Conservation (phyloP, 2,888 invertebrate genomes). For the Drosophila anomalata region DNA sequence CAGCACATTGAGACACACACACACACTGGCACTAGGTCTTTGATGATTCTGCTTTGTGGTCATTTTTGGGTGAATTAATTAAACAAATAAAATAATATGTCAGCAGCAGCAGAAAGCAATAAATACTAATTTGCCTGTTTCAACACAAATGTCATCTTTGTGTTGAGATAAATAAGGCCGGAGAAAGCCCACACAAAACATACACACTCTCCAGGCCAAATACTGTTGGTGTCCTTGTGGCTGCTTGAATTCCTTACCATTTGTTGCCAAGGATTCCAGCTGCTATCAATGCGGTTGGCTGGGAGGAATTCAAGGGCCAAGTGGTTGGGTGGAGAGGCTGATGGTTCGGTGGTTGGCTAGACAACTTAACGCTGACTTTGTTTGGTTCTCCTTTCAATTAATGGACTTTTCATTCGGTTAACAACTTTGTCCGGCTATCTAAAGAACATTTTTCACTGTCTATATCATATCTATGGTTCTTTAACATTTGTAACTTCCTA, state of each 20-base stretch:
- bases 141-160: slow-evolving; percentile 78
- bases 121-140: slow-evolving; percentile 78
- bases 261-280: slow-evolving; percentile 42
- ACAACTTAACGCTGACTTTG: slow-evolving; percentile 40
- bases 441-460: neutral
- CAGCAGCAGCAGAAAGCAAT: slow-evolving; percentile 72
- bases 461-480: too few relatives aligned
- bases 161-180: slow-evolving; percentile 57
- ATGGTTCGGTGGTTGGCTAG: slow-evolving; percentile 34
- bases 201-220: slow-evolving; percentile 11
- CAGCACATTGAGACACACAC: neutral
- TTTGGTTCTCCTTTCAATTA: slow-evolving; percentile 23
- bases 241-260: slow-evolving; percentile 13
- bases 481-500: too few relatives aligned
- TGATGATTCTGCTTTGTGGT: slow-evolving; percentile 58
- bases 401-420: slow-evolving; percentile 16
- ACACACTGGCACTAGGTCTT: neutral
- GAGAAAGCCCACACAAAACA: slow-evolving; percentile 18
- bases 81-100: slow-evolving; percentile 79
- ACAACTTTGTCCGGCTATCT: neutral
- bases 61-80: slow-evolving; percentile 72
- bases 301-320: slow-evolving; percentile 23
- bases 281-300: slow-evolving; percentile 36
- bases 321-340: slow-evolving; percentile 19
- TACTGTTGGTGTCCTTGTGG: slow-evolving; percentile 28